phyloP scores from a whole-genome alignment of 2,888 invertebrate species.

The Tenthredo notha region DNA sequence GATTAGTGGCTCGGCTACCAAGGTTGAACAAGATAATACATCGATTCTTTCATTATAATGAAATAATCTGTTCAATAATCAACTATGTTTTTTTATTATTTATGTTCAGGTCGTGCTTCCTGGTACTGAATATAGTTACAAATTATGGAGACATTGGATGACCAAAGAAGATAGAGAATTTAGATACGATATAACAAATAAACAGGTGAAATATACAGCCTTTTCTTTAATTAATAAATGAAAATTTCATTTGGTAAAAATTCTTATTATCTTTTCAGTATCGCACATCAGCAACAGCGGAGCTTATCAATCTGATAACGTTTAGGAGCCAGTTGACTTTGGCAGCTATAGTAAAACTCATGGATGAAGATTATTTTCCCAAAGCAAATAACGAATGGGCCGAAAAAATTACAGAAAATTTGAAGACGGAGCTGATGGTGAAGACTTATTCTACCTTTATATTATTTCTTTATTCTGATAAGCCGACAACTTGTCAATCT shows the following conservation, averaged over 20 bases:
- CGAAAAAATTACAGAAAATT: slow-evolving; percentile 80
- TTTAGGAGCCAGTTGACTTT: slow-evolving; percentile 84
- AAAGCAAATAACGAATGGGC: slow-evolving; percentile 84
- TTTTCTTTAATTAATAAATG: slow-evolving; percentile 14
- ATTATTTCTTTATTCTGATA: neutral
- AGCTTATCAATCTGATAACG: slow-evolving; percentile 78
- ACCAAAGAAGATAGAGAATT: slow-evolving; percentile 85
- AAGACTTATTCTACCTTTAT: neutral
- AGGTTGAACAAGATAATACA: slow-evolving; percentile 60
- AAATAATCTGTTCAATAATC: neutral
- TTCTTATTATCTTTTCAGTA: slow-evolving; percentile 63
- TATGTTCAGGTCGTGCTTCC: slow-evolving; percentile 73
- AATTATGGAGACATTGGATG: slow-evolving; percentile 90
- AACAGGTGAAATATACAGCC: slow-evolving; percentile 75
- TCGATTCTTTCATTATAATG: slow-evolving; percentile 5
- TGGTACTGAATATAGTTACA: slow-evolving; percentile 81
- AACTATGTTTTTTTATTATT: slow-evolving; percentile 31
- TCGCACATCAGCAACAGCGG: slow-evolving; percentile 68
- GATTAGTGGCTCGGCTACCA: slow-evolving; percentile 71
- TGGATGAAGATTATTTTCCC: slow-evolving; percentile 85
- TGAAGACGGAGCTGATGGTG: slow-evolving; percentile 83
- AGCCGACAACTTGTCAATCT: neutral
- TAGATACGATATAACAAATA: slow-evolving; percentile 83
- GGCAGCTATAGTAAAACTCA: slow-evolving; percentile 84
- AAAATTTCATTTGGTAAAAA: slow-evolving; percentile 15